Evolutionary conservation across 2,113 vertebrate species (phyloP).

Genomic region (Smithornis capensis): DNA sequence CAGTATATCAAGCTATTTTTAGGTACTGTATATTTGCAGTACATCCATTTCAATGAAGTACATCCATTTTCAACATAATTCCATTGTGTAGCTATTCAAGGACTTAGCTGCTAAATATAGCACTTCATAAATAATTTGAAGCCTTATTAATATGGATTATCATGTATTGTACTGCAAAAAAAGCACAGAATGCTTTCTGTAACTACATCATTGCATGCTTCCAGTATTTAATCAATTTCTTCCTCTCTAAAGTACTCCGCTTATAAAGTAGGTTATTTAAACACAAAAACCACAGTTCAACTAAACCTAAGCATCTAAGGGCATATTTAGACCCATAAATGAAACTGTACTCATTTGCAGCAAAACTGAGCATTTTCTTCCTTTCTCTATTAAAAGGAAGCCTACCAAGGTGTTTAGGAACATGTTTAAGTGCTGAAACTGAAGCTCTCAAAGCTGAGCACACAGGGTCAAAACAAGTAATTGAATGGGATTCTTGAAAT

Average conservation of each 20-base stretch:
- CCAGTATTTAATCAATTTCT: constrained; percentile 63
- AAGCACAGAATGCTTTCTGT: constrained; percentile 52
- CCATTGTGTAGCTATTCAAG: constrained; percentile 55
- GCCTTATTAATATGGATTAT: constrained; percentile 65
- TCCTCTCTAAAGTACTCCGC: constrained; percentile 42
- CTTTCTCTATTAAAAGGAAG: neutral
- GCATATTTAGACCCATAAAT: neutral
- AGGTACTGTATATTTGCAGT: constrained; percentile 52
- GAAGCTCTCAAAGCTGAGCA: neutral
- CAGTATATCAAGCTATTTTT: constrained; percentile 10
- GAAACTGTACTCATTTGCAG: neutral
- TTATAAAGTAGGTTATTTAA: constrained; percentile 39
- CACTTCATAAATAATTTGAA: constrained; percentile 65
- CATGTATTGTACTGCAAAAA: constrained; percentile 37
- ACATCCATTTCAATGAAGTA: constrained; percentile 61
- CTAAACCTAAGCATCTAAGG: neutral
- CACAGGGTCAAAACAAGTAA: neutral
- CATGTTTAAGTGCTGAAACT: neutral
- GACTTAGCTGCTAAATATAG: constrained; percentile 62
- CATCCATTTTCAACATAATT: constrained; percentile 63
- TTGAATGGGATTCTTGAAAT: neutral
- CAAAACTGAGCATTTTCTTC: neutral
- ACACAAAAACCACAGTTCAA: constrained; percentile 19
- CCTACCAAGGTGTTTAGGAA: neutral
- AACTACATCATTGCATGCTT: constrained; percentile 63